phyloP scores from a whole-genome alignment of 2,888 invertebrate species.

The Macrophya annulata region DNA sequence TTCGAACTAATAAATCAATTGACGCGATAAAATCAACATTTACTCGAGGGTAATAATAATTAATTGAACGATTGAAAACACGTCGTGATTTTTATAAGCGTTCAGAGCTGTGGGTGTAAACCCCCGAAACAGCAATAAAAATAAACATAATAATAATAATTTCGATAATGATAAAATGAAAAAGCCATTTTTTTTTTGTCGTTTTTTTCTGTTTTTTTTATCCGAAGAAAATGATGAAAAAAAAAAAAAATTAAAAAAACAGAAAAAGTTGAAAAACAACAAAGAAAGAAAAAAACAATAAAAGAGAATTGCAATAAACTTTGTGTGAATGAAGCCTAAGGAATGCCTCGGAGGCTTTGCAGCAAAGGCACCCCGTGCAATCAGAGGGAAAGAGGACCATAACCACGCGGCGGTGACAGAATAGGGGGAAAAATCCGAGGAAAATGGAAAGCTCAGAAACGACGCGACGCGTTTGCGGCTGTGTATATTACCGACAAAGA shows the following conservation, averaged over 20 bases:
- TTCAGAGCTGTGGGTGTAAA: too few relatives aligned
- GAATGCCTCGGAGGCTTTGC: background rate
- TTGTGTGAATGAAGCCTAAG: background rate
- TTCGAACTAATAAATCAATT: constrained; percentile 57
- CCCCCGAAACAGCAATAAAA: background rate
- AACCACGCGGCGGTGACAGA: constrained; percentile 25
- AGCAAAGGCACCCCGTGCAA: constrained; percentile 56
- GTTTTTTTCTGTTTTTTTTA: background rate
- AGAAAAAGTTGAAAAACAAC: background rate
- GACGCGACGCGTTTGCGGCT: constrained; percentile 24
- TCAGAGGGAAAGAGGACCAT: background rate
- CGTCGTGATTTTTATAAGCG: background rate
- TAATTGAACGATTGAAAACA: constrained; percentile 13
- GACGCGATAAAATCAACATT: constrained; percentile 53
- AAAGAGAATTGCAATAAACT: constrained; percentile 3
- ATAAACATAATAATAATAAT: background rate
- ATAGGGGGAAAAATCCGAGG: constrained; percentile 21
- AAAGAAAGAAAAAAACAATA: constrained; percentile 17
- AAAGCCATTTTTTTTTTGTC: background rate
- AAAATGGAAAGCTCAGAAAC: background rate
- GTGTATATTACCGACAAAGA: constrained; percentile 12
- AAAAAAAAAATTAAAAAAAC: too few relatives aligned
- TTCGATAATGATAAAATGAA: background rate
- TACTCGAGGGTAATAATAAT: constrained; percentile 48
- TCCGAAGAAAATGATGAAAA: background rate